phyloP scores from a whole-genome alignment of 1,140 invertebrate genomes.

The Drosophila eugracilis region DNA sequence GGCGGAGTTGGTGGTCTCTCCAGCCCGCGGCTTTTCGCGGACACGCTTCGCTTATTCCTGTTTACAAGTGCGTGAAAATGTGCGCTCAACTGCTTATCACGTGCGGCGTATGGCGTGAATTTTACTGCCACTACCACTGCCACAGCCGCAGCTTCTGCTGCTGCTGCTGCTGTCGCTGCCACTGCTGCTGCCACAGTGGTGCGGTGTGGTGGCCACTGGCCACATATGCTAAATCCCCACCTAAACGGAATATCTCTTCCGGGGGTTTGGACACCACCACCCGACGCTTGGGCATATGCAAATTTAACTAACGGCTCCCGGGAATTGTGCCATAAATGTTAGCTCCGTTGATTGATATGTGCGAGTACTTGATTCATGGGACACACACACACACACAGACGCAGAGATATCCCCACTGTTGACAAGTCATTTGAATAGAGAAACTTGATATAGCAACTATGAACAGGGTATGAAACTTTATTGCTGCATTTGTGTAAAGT shows the following conservation, averaged over 20 bases:
- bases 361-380: constrained; percentile 31
- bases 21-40: constrained; percentile 64
- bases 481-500: not conserved
- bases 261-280: constrained; percentile 14
- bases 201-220: constrained; percentile 46
- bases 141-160: constrained; percentile 2
- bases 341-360: constrained; percentile 33
- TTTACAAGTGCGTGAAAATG: constrained; percentile 81
- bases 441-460: not conserved
- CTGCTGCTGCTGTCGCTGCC: not conserved
- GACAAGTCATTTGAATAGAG: constrained; percentile 6
- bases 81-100: constrained; percentile 81
- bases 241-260: constrained; percentile 48
- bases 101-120: constrained; percentile 67
- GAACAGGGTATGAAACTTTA: not conserved
- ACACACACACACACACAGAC: too few relatives aligned
- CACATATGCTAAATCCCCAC: constrained; percentile 55
- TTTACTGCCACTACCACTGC: constrained; percentile 59
- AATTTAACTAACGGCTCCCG: constrained; percentile 34
- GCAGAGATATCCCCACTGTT: not conserved
- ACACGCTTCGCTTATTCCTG: constrained; percentile 77
- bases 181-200: not conserved
- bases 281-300: constrained; percentile 36
- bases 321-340: constrained; percentile 31
- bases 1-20: not conserved